Percentiles rank a stretch among this genome's conserved stretches.
Conservation (phyloP, 2,113 vertebrate genomes). For the Forbesichthys papilliferus region DNA sequence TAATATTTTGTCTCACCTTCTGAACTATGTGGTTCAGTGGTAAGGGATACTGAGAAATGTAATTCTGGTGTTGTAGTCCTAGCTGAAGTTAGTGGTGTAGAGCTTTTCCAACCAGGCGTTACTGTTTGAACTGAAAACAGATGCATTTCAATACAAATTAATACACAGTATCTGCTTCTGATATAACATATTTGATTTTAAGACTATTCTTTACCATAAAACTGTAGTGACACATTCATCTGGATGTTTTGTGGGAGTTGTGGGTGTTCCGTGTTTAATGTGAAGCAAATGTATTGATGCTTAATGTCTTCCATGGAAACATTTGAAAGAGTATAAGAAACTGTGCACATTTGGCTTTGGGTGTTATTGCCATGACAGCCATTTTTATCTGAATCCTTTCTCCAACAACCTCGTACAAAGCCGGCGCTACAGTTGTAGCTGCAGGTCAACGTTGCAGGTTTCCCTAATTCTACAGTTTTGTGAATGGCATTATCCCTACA, state of each 20-base stretch:
- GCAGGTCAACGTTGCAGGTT: conserved; percentile 63
- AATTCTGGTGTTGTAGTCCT: too few species aligned
- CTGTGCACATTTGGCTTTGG: conserved; percentile 45
- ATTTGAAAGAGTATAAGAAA: conserved; percentile 37
- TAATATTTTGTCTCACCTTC: conserved; percentile 35
- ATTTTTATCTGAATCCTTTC: background rate
- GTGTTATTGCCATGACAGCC: background rate
- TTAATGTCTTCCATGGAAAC: conserved; percentile 48
- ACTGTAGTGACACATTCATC: conserved; percentile 47
- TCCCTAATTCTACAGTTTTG: conserved; percentile 41
- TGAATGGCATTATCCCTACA: conserved; percentile 21
- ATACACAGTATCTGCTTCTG: background rate
- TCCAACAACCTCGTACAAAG: conserved; percentile 71
- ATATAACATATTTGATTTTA: background rate
- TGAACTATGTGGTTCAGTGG: conserved; percentile 19
- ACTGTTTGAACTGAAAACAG: conserved; percentile 30
- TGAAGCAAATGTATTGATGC: conserved; percentile 65
- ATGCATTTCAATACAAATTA: background rate
- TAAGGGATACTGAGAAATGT: conserved; percentile 41
- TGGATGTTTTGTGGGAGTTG: conserved; percentile 36
- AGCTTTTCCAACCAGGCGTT: conserved; percentile 11
- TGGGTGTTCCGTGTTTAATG: conserved; percentile 42
- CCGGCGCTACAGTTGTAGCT: conserved; percentile 72
- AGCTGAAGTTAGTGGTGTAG: too few species aligned
- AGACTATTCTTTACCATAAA: conserved; percentile 48